Base-by-base conservation (phyloP, 1,140 invertebrate genomes). In the Aphaenogaster rudis region DNA sequence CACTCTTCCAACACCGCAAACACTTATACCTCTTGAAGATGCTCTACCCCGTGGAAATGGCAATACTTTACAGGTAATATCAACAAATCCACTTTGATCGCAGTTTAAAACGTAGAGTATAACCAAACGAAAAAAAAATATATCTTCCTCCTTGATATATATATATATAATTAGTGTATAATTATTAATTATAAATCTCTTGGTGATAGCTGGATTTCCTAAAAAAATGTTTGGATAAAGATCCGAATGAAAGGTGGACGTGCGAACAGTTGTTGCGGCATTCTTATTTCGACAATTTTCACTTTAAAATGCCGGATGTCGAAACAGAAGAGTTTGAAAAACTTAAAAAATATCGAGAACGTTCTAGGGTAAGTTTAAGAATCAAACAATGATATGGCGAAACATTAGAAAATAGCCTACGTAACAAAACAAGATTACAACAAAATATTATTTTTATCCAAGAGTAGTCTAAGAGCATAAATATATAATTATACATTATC, bases 161-260 rank as follows among this genome's bases (percentile, higher is more conserved):
- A 21, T 21, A 21, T 21, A 21, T 21, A 21, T 21, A 8, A 54
- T 48, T 7, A 36, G 1, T 3, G 45, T 54, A 0, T 50, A 45
- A 33, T 28, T n/a, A 52, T 48, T 48, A 28, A 57, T 28, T 45
- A 42, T 13, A 54, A 64, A 52, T 81, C 0, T 78, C 39, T n/a
- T 36, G 57, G 15, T 86, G 87, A 52, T 80, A 95, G 86, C 95
- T 99, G 92, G 98, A 98, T 94, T 99, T 99, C 95, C 96, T 99
- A 90, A 97, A 98, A 97, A 98, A 98, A 97, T 99, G 99, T 94
- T 95, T 99, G 71, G 98, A 99, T 93, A 99, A 99, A 95, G 98
- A 99, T 95, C 99, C 99, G 0, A 96, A 97, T 67, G 97, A 98
- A 94, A 96, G 99, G 91, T 98, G 98, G 97, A 98, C 98, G 0